Evolutionary conservation across 2,888 invertebrate genomes (phyloP), one percentile per base, ranked within the genome.

Genomic region (Helicoverpa assulta): DNA sequence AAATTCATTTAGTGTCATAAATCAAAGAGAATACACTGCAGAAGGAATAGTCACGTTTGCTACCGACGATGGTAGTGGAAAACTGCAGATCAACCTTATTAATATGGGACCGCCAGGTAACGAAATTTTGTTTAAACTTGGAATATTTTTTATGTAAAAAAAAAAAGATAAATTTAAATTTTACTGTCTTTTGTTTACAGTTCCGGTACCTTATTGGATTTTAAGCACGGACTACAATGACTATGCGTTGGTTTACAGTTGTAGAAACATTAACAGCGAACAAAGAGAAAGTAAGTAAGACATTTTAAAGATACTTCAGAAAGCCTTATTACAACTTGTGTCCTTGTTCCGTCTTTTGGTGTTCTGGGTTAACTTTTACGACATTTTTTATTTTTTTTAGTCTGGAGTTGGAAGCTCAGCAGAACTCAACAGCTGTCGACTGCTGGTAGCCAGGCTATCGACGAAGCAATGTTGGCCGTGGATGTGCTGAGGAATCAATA

Each of bases 171-270:
- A 26, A 26, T 3, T 26, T 3, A 26, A 4, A 26, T 26, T 26
- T 26, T 10, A 18, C 6, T 8, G 40, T 55, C 51, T 33, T 37
- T 8, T n/a, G 70, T 68, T 85, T 87, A 21, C 83, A 92, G 91
- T 7, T 16, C 70, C 86, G 7, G 33, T 63, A 4, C 85, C 91
- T 0, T 91, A 88, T 67, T 92, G 90, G 90, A 87, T 92, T 55
- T 56, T 92, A 12, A 81, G 93, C 54, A 97, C 97, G 0, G 97
- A 97, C 86, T 97, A 97, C 85, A 90, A 91, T 0, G 93, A 94
- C 76, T 97, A 96, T 80, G 94, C 97, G 0, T 93, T 97, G 2
- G 96, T 96, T 0, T 97, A 97, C 94, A 96, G 96, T 62, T 97
- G 97, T 83, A 90, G 91, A 1, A 94, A 92, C 86, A 82, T 83